Conservation (phyloP, 2,888 invertebrate species). For the Meiosimyza decipiens region DNA sequence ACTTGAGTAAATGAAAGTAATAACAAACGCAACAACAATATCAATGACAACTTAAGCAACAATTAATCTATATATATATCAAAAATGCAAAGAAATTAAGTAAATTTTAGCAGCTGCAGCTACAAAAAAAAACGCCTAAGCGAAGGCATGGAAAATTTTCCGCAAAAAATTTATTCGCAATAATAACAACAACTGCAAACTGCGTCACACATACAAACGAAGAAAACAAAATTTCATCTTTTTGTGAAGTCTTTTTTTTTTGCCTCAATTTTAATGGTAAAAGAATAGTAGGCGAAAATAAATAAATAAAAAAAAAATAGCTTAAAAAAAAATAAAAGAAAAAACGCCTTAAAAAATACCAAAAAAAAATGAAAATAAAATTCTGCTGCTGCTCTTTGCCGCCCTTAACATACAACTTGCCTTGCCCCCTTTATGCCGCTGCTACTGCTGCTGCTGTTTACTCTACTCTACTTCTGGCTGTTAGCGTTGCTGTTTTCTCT, state of each 20-base stretch:
- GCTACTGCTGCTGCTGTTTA: background rate
- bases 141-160: too few relatives aligned
- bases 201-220: background rate
- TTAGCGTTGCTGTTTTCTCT: too few relatives aligned
- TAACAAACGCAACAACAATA: constrained; percentile 43
- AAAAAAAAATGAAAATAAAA: constrained; percentile 1
- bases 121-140: background rate
- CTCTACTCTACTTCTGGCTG: background rate
- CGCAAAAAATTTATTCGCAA: background rate
- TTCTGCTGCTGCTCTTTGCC: background rate
- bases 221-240: background rate
- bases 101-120: background rate
- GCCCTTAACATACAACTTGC: background rate
- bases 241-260: background rate
- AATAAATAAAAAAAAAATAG: background rate
- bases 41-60: constrained; percentile 1
- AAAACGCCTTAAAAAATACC: constrained; percentile 8
- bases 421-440: background rate
- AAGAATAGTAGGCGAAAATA: background rate
- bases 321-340: background rate
- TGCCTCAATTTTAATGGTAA: background rate
- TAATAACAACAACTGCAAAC: background rate
- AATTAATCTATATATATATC: background rate
- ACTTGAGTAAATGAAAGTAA: constrained; percentile 13
- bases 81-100: background rate